Percentiles rank a stretch among this genome's conserved stretches.
Conservation (phyloP, 2,797 vertebrate species). For the Alcedo quadribrachys region DNA sequence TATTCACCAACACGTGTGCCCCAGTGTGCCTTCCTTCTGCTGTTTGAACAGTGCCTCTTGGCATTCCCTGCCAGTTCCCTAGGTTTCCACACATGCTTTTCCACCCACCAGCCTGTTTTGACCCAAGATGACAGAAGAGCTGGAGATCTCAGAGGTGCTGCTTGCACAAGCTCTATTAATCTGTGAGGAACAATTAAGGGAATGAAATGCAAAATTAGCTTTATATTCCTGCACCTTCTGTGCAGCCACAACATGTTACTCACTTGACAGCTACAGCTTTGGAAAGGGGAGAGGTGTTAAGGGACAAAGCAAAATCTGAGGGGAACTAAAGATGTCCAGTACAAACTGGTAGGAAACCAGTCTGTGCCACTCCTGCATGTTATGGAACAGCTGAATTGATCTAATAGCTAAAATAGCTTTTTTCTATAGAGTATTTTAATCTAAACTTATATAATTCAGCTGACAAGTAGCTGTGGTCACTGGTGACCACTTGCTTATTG, state of each 20-base stretch:
- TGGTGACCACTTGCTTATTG: not conserved
- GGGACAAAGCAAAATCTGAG: not conserved
- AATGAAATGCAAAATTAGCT: not conserved
- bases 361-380: not conserved
- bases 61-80: not conserved
- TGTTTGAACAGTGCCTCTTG: not conserved
- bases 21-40: not conserved
- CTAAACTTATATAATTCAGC: not conserved
- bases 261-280: not conserved
- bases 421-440: not conserved
- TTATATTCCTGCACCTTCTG: not conserved
- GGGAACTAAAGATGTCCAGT: not conserved
- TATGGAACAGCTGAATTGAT: not conserved
- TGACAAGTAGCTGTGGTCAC: not conserved
- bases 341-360: not conserved
- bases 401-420: not conserved
- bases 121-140: not conserved
- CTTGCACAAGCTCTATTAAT: not conserved
- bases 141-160: not conserved
- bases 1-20: not conserved
- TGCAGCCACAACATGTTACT: fast-evolving
- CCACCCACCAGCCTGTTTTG: not conserved
- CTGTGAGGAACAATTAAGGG: not conserved
- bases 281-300: not conserved
- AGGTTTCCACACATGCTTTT: not conserved